phyloP scores from a whole-genome alignment of 2,113 vertebrate genomes.

The rat (Rattus norvegicus) region DNA sequence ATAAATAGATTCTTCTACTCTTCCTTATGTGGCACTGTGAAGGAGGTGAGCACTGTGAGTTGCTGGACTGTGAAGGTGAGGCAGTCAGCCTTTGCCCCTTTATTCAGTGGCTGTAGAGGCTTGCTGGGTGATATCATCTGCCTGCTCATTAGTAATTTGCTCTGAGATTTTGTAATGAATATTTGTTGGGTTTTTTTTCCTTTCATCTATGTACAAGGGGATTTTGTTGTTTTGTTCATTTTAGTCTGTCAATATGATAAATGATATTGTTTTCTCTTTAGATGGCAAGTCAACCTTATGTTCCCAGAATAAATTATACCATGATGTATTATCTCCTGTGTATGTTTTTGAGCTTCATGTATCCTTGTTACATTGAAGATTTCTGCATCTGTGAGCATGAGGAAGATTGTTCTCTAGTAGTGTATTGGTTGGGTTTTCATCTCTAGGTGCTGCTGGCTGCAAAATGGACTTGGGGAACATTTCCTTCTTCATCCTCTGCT shows the following conservation, averaged over 20 bases:
- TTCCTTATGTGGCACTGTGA: not conserved
- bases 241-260: not conserved
- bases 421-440: not conserved
- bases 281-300: not conserved
- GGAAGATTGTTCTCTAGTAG: not conserved
- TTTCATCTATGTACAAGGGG: not conserved
- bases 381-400: not conserved
- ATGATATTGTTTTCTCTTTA: not conserved
- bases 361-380: not conserved
- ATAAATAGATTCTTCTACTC: not conserved
- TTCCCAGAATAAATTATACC: not conserved
- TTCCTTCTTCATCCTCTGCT: not conserved
- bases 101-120: not conserved
- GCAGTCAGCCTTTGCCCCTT: not conserved
- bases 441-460: not conserved
- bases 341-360: not conserved
- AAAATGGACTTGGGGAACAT: not conserved
- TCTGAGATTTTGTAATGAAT: not conserved
- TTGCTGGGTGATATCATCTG: not conserved
- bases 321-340: not conserved
- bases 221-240: not conserved
- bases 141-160: not conserved
- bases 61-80: not conserved
- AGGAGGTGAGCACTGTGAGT: not conserved
- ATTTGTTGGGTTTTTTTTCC: not conserved